Conservation (phyloP, 2,888 invertebrate species). For the Cheilosia pagana region DNA sequence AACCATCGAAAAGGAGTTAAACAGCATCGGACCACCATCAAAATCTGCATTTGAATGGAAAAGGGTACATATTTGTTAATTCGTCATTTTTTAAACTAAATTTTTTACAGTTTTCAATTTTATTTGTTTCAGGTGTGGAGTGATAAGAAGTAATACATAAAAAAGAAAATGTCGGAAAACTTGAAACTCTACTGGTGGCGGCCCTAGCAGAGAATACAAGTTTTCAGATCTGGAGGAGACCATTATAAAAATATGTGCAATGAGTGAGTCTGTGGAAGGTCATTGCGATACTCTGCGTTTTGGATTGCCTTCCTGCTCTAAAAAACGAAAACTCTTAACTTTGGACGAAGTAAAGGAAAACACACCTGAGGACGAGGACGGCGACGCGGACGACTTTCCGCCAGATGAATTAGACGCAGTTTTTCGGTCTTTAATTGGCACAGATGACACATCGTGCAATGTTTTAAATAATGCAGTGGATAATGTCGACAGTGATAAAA, state of each 20-base stretch:
- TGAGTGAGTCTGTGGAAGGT: too few species aligned
- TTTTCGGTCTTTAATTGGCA: background rate
- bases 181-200: background rate
- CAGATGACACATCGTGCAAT: background rate
- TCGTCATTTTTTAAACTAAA: background rate
- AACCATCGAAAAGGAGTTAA: constrained; percentile 21
- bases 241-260: too few species aligned
- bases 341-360: too few species aligned
- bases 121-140: constrained; percentile 10
- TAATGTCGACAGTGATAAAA: background rate
- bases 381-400: too few species aligned
- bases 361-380: background rate
- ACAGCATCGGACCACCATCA: constrained; percentile 12
- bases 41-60: constrained; percentile 37
- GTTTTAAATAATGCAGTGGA: background rate
- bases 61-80: constrained; percentile 4
- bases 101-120: background rate
- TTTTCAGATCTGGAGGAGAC: too few species aligned
- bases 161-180: constrained; percentile 11
- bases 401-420: background rate
- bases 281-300: too few species aligned
- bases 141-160: constrained; percentile 6
- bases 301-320: too few species aligned
- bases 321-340: too few species aligned
- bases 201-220: background rate